Percentiles rank a stretch among this genome's conserved stretches.
phyloP scores from a whole-genome alignment of 1,140 invertebrate species.

The Macrobrachium nipponense region DNA sequence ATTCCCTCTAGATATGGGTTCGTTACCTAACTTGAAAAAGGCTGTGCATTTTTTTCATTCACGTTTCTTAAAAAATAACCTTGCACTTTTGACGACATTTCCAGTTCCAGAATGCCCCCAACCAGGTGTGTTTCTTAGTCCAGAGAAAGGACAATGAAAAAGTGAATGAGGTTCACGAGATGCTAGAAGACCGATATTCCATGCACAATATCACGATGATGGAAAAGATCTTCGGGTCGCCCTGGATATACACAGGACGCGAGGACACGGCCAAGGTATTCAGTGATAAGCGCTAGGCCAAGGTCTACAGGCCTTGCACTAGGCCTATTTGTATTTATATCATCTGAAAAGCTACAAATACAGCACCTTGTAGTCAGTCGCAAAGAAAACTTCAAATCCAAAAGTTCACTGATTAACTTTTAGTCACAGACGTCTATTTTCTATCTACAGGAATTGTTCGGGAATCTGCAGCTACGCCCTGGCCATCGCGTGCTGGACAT shows the following conservation, averaged over 20 bases:
- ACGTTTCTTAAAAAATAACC: too few relatives aligned
- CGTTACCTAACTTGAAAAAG: too few relatives aligned
- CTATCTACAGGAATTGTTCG: slow-evolving; percentile 68
- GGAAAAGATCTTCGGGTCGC: not conserved
- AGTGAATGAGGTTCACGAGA: not conserved
- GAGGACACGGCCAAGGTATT: too few relatives aligned
- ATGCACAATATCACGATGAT: not conserved
- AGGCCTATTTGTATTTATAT: too few relatives aligned
- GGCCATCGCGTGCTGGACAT: slow-evolving; percentile 72
- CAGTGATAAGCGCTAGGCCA: too few relatives aligned
- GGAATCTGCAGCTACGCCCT: slow-evolving; percentile 70
- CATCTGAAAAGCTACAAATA: too few relatives aligned
- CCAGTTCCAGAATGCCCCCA: slow-evolving; percentile 39
- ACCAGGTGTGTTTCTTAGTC: slow-evolving; percentile 41
- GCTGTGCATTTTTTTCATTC: too few relatives aligned
- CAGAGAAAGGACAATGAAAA: slow-evolving; percentile 5
- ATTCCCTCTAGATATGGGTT: too few relatives aligned
- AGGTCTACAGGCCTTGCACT: too few relatives aligned
- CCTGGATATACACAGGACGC: not conserved
- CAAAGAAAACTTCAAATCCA: too few relatives aligned
- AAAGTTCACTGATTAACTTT: too few relatives aligned
- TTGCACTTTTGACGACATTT: not conserved
- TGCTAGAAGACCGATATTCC: not conserved
- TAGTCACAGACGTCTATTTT: not conserved
- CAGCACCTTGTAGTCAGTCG: too few relatives aligned